A percentile compares a stretch with the other conserved stretches of the same genome.
Conservation (phyloP, 2,113 vertebrate genomes). For the Sterna hirundo region DNA sequence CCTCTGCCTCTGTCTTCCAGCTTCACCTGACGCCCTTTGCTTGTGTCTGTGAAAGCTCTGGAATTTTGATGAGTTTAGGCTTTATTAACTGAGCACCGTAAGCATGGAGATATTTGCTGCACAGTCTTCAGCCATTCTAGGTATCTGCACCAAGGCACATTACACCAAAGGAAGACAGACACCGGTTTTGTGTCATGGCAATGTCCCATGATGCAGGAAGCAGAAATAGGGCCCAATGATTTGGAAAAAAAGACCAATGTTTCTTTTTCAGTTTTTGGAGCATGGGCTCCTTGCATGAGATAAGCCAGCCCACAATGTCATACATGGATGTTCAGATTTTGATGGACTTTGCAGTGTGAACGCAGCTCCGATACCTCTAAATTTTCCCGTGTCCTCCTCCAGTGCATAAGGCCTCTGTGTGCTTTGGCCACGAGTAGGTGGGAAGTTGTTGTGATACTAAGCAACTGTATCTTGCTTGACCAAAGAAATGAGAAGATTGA, state of each 20-base stretch:
- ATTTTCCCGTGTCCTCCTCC: background rate
- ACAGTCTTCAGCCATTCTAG: background rate
- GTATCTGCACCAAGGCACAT: background rate
- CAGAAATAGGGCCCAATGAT: background rate
- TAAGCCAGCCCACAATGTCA: background rate
- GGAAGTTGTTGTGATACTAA: background rate
- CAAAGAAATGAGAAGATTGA: background rate
- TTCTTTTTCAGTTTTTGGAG: background rate
- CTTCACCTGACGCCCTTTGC: background rate
- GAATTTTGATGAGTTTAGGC: background rate
- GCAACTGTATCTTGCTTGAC: background rate
- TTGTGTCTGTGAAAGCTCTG: background rate
- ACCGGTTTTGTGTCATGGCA: background rate
- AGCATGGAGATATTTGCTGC: background rate
- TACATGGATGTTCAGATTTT: background rate
- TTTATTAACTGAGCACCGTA: background rate
- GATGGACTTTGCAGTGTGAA: background rate
- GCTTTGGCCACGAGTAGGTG: background rate
- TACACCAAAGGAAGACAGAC: background rate
- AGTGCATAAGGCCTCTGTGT: background rate
- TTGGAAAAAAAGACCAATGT: background rate
- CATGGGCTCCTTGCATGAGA: background rate
- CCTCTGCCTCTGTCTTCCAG: background rate
- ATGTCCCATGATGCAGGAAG: background rate
- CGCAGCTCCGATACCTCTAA: background rate